phyloP scores from a whole-genome alignment of 1,140 invertebrate genomes.

The Lucilia cuprina region DNA sequence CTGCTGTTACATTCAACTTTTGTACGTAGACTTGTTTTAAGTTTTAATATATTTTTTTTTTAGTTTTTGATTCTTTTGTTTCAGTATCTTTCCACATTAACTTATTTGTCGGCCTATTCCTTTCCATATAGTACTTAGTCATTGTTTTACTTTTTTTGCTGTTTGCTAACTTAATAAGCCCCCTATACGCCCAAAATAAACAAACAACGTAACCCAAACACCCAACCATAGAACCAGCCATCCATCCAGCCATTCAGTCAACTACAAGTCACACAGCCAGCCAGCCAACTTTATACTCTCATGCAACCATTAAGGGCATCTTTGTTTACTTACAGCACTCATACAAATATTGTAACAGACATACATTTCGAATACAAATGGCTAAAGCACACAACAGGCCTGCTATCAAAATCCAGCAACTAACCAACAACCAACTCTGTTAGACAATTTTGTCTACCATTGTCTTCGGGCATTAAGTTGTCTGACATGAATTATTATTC shows the following conservation, averaged over 20 bases:
- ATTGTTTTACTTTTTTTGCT: neutral
- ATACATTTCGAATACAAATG: no score
- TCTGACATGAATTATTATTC: constrained; percentile 28
- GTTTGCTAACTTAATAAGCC: constrained; percentile 2
- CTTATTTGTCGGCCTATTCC: neutral
- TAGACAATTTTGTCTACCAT: neutral
- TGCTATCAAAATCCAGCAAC: neutral
- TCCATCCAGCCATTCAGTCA: neutral
- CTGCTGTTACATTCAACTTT: no score
- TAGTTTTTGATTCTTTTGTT: neutral
- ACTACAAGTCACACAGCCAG: neutral
- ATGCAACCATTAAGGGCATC: neutral
- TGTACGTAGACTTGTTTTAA: neutral
- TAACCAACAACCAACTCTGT: neutral
- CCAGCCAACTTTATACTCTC: neutral
- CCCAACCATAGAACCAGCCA: neutral
- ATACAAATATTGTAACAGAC: neutral
- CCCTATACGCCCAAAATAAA: neutral
- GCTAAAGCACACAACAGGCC: no score
- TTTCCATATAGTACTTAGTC: neutral
- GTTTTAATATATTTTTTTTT: neutral
- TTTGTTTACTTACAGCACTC: neutral
- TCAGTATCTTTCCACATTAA: neutral
- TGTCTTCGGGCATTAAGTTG: constrained; percentile 21
- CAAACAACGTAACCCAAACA: neutral